A percentile compares a stretch with the other conserved stretches of the same genome.
Conservation (phyloP, 2,113 vertebrate genomes). For the Aramus guarauna region DNA sequence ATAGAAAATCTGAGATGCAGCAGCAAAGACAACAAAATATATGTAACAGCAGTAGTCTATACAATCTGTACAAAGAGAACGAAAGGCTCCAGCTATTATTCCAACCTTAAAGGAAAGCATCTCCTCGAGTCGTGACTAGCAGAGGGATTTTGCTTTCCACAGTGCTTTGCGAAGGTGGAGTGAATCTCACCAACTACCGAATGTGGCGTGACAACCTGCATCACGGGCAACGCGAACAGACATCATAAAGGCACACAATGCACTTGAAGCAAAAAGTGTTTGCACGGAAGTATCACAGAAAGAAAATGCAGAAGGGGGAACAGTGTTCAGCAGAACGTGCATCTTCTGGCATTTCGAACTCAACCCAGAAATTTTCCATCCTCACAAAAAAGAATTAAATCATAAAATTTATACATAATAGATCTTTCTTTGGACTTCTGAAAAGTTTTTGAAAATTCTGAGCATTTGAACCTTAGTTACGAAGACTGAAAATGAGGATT, state of each 20-base stretch:
- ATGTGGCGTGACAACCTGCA: neutral
- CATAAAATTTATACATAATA: neutral
- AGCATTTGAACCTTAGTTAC: neutral
- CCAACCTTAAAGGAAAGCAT: neutral
- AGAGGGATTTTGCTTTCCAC: neutral
- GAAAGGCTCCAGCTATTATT: neutral
- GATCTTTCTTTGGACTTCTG: neutral
- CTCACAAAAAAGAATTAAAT: neutral
- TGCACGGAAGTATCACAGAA: neutral
- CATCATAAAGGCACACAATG: neutral
- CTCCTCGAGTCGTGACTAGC: neutral
- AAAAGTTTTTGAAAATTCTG: neutral
- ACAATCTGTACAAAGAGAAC: neutral
- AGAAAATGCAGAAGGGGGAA: neutral
- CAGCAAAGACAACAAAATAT: neutral
- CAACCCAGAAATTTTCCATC: neutral
- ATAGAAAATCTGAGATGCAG: neutral
- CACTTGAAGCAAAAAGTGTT: neutral
- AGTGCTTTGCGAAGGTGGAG: neutral
- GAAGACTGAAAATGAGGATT: neutral
- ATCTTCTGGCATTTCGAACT: neutral
- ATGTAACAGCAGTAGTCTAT: neutral
- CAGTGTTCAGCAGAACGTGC: neutral
- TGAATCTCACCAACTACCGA: neutral
- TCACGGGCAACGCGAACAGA: rapidly evolving